Base-by-base conservation (phyloP, 1,140 invertebrate species). In the Drosophila teissieri region DNA sequence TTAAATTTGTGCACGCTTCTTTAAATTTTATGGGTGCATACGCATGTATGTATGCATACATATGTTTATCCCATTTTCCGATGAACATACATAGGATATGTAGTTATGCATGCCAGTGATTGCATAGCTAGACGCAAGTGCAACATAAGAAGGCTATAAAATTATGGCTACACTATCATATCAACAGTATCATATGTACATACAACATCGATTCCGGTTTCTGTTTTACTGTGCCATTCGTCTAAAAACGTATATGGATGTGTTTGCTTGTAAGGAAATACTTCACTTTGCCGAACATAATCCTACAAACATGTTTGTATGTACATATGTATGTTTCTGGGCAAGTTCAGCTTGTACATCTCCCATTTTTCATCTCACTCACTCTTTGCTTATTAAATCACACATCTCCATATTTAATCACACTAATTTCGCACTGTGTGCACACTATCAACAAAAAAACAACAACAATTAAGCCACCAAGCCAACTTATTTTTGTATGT, bases 331-430 rank as follows among this genome's bases (percentile, higher is more conserved):
- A 12, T 46, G 17, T 37, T 14, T 31, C 31, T 31, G 31, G 31
- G 19, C 19, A n/a, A 34, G 24, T 55, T 56, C n/a, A 34, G 36
- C 61, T 51, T 37, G 54, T 37, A 48, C 48, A 74, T 31, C 36
- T 34, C 15, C 48, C 10, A 46, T 46, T 46, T 31, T 51, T n/a
- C 11, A 14, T 36, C 40, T 53, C n/a, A 6, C 2, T 51, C 15
- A n/a, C 27, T 60, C 48, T 31, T n/a, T n/a, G 19, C 56, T 73
- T 61, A 60, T 68, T 45, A 80, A 65, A 75, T 84, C 68, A 77
- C 68, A 72, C 80, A 67, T 57, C 69, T 60, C 44, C 76, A 85
- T 70, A 85, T 52, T 83, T 76, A 78, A 82, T 78, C 55, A 78
- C 54, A 52, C 40, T 37, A 65, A 80, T 72, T 84, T 79, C 31